phyloP scores from a whole-genome alignment of 2,888 invertebrate genomes.

The Minunthozetes semirufus region DNA sequence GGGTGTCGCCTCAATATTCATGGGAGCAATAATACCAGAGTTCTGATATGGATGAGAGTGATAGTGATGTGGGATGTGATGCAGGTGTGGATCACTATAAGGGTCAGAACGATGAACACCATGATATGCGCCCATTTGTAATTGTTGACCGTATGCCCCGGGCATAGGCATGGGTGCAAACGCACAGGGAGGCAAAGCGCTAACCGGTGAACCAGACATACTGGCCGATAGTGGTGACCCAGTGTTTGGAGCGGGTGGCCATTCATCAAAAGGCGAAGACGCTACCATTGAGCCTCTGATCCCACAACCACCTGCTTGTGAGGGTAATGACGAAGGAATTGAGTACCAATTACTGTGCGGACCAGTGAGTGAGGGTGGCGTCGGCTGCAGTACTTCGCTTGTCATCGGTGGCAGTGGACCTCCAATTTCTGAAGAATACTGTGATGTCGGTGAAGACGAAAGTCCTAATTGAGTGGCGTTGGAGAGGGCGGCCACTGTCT shows the following conservation, averaged over 20 bases:
- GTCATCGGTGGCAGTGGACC: conserved; percentile 6
- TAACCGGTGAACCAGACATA: conserved; percentile 19
- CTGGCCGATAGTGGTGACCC: conserved; percentile 15
- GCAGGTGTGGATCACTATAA: conserved; percentile 8
- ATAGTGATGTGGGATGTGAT: conserved; percentile 20
- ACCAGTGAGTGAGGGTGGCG: neutral
- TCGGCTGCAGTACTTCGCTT: conserved; percentile 2
- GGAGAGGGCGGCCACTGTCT: neutral
- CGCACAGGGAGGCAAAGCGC: conserved; percentile 12
- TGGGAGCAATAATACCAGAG: conserved; percentile 6
- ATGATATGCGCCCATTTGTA: conserved; percentile 15
- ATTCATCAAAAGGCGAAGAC: conserved; percentile 2
- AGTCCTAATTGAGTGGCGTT: conserved; percentile 1
- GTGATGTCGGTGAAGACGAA: conserved; percentile 11
- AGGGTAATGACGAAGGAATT: neutral
- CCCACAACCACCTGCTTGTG: conserved; percentile 4
- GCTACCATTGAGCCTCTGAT: conserved; percentile 11
- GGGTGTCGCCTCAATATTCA: conserved; percentile 11
- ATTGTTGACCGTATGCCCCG: conserved; percentile 6
- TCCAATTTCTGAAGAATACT: conserved; percentile 5
- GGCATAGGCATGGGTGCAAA: conserved; percentile 15
- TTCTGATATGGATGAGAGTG: conserved; percentile 27
- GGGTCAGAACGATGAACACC: conserved; percentile 22
- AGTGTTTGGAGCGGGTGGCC: neutral
- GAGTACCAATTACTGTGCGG: conserved; percentile 24